Base-by-base conservation (phyloP, 2,797 vertebrate genomes). In the Channallabes apus region DNA sequence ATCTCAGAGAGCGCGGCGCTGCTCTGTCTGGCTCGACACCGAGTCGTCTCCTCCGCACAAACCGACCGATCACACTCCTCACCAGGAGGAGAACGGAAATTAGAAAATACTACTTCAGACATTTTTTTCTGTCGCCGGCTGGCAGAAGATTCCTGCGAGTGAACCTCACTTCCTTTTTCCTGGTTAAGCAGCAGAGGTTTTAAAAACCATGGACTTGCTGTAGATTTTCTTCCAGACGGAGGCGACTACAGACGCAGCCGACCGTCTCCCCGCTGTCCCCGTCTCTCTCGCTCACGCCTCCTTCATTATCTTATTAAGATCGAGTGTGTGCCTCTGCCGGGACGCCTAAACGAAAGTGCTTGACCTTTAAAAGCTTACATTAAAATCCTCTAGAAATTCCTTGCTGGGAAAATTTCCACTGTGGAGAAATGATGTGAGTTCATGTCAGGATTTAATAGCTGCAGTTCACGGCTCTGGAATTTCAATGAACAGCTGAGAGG, bases 161-260 rank as follows among this genome's bases (percentile, higher is more conserved):
- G 71, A 82, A 82, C 75, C 69, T 46, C 73, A 65, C 38, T 83
- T 83, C 77, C 64, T 58, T 65, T 87, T 72, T 85, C 59, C 83
- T 87, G 81, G 61, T 71, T 77, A 67, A 68, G 38, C 65, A 83
- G 24, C 17, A 8, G 75, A 85, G 78, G 84, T 27, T 82, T 82
- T 67, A 46, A 82, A 85, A 82, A 56, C 64, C 73, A 64, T 84
- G 65, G 24, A 72, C 68, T 64, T 22, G 18, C 24, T 78, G 51
- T 59, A 80, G 29, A 71, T n/a, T 38, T 83, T 11, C 56, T 67
- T 73, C 87, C 73, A 85, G 79, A 82, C 46, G 80, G 24, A 69
- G 59, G 17, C 62, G 54, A 68, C 73, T 73, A 17, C 82, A n/a
- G 12, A 80, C 20, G 1, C 20, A 18, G 17, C 58, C 7, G 5